Base-by-base conservation (phyloP, 2,888 invertebrate genomes). In the Drosophila eohydei region DNA sequence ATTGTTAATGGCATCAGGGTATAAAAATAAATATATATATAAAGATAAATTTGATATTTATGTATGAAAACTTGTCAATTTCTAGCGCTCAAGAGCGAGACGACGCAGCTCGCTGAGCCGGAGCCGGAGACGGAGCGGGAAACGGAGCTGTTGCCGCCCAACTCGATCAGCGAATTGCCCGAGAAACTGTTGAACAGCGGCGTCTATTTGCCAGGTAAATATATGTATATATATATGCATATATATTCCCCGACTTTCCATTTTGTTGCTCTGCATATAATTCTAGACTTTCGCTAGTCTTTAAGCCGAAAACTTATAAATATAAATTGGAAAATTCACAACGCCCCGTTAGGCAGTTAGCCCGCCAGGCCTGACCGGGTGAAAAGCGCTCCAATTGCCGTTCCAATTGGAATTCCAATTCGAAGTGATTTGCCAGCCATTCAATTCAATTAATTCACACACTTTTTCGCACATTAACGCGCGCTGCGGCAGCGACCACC, bases 121-220 rank as follows among this genome's bases (percentile, higher is more conserved):
- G 43, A 26, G 41, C 12, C n/a, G 11, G 16, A 51, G 34, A 28
- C 12, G 36, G 87, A 86, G 75, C 81, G 81, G 61, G 62, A 57
- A 44, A 88, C 86, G 67, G 92, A 92, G 79, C 84, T 92, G 80
- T 93, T 94, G 80, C 93, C 94, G 77, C 95, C 95, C 73, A 94
- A 94, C 90, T 94, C 94, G 77, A 95, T 95, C 89, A 93, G 94
- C 70, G 95, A 95, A 88, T 92, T 96, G 83, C 94, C 95, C 69
- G 95, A 95, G 91, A 95, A 95, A 89, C 93, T 95, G 74, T 93
- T 95, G 77, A 94, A 94, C 93, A 95, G 95, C 74, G 95, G 95
- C 83, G 94, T 96, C 88, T 94, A 95, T 92, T 93, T 95, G 91
- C 95, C 95, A 92, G 95, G 95, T 95, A 93, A 38, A 50, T 21